Base-by-base conservation (phyloP, 2,113 vertebrate genomes). In the Gambusia holbrooki region DNA sequence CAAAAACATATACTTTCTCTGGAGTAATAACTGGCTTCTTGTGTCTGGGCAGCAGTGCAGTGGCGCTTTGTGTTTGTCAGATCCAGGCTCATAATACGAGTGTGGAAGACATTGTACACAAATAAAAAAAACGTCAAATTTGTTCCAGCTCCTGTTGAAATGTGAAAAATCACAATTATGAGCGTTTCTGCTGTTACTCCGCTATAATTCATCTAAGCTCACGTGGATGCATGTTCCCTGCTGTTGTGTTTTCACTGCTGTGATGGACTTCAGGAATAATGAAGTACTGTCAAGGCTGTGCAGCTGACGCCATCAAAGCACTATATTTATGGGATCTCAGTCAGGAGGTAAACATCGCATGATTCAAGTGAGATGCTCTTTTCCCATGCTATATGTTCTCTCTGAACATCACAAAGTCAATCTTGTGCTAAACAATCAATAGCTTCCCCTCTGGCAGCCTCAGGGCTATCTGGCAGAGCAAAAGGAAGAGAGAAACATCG, bases 401-500 rank as follows among this genome's bases (percentile, higher is more conserved):
- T 79, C 69, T 77, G 61, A 86, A 85, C 89, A 86, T 87, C 83
- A 90, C 78, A 70, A 79, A 79, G 70, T 86, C 77, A 62, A 81
- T 90, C 80, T 80, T 76, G 73, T 69, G 81, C 76, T 81, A 79
- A 88, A 89, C 86, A 91, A 93, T 92, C 87, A 88, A 90, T 88
- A 81, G 69, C 15, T 78, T 84, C 60, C 76, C 87, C 83, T 70
- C 78, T 73, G 82, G 87, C 87, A 84, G 84, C 77, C 85, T 75
- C 22, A 0, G 33, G 84, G 89, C 77, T 73, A 72, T 86, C 75
- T 82, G 79, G 73, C 65, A 78, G 74, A 82, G 66, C 72, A 82
- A 66, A 76, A 37, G 54, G 17, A 58, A 79, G 74, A 86, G 73
- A 69, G 73, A 88, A 89, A 77, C 69, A 77, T 28, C 63, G 54